phyloP scores from a whole-genome alignment of 2,797 vertebrate species.

The Gephyroberyx darwinii region DNA sequence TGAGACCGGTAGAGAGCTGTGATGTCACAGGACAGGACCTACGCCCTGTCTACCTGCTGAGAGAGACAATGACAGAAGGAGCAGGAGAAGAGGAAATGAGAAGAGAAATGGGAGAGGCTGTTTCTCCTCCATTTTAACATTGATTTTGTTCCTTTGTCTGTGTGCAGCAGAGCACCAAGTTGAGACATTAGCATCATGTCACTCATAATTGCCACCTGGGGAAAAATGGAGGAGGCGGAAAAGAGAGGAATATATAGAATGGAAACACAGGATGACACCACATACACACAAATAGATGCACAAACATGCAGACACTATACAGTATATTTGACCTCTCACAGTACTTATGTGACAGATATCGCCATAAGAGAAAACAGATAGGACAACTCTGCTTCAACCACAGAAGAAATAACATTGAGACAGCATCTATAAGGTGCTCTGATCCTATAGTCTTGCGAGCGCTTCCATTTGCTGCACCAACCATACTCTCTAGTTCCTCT shows the following conservation, averaged over 20 bases:
- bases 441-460: conserved; percentile 11
- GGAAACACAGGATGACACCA: neutral
- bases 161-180: conserved; percentile 45
- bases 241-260: neutral
- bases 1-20: conserved; percentile 44
- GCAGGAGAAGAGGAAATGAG: conserved; percentile 7
- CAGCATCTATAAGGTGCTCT: neutral
- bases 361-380: conserved; percentile 30
- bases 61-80: conserved; percentile 39
- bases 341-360: conserved; percentile 21
- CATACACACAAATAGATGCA: neutral
- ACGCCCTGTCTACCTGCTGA: conserved; percentile 42
- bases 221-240: conserved; percentile 14
- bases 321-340: conserved; percentile 1
- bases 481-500: conserved; percentile 13
- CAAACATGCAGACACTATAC: neutral
- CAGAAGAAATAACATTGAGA: conserved; percentile 34
- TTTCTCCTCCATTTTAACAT: conserved; percentile 4
- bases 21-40: conserved; percentile 61
- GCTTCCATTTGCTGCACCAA: conserved; percentile 23
- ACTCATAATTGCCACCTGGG: conserved; percentile 44
- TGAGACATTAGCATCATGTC: conserved; percentile 42
- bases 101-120: conserved; percentile 5
- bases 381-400: conserved; percentile 1
- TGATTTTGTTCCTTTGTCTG: neutral